These are phyloP conservation scores for Megatriorchis doriae DNA, from an alignment of 2,113 vertebrate species.

Conservation along the genomic window DNA sequence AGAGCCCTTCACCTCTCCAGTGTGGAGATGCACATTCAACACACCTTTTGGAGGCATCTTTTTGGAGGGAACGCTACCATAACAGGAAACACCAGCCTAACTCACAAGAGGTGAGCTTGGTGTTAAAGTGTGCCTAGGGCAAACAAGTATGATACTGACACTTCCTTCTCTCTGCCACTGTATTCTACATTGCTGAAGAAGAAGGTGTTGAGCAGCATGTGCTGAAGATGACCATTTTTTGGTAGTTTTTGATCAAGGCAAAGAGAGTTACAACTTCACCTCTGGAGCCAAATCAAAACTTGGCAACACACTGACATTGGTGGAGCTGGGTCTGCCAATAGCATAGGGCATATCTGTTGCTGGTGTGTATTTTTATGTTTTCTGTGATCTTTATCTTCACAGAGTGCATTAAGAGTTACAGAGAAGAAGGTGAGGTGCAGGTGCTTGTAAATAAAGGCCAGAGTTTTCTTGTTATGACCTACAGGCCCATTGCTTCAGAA, in stretches of 20 bases:
- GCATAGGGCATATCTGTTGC: neutral
- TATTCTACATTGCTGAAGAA: neutral
- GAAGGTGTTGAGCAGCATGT: neutral
- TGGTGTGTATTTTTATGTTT: neutral
- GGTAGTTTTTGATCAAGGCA: neutral
- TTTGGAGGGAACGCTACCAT: neutral
- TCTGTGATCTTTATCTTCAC: neutral
- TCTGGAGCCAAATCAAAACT: neutral
- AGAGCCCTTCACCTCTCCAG: slow-evolving; percentile 30
- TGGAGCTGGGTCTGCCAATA: neutral
- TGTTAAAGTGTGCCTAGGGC: neutral
- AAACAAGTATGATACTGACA: neutral
- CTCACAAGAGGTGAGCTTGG: neutral
- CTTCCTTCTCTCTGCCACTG: neutral
- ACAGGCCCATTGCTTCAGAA: neutral
- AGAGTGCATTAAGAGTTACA: neutral
- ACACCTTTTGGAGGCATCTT: neutral
- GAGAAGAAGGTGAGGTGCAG: neutral
- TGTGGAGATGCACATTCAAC: slow-evolving; percentile 17
- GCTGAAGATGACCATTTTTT: neutral
- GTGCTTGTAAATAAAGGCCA: neutral
- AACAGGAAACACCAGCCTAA: neutral
- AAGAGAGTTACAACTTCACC: neutral
- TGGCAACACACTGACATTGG: neutral
- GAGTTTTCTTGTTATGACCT: neutral